Percentiles rank a stretch among this genome's conserved stretches.
Evolutionary conservation across 2,797 vertebrate species (phyloP).

Genomic region (Erpetoichthys calabaricus): DNA sequence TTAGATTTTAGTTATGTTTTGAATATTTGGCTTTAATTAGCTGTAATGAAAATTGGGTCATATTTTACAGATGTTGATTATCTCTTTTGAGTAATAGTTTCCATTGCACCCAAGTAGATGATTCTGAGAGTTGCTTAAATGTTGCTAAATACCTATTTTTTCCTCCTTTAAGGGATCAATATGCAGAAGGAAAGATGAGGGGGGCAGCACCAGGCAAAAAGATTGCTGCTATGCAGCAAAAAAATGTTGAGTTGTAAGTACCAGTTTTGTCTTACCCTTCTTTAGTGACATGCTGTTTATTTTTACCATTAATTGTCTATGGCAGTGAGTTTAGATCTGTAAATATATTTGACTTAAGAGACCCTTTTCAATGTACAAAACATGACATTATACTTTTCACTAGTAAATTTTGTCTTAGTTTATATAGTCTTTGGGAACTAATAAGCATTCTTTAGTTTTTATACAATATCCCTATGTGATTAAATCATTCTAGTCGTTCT

Average conservation of each 20-base stretch:
- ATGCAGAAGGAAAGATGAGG: constrained; percentile 96
- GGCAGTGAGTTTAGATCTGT: too few relatives aligned
- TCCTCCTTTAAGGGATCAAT: constrained; percentile 65
- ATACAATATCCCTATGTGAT: too few relatives aligned
- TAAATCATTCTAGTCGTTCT: too few relatives aligned
- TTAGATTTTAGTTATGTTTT: background rate
- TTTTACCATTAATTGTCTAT: too few relatives aligned
- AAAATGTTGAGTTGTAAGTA: constrained; percentile 86
- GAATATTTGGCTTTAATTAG: background rate
- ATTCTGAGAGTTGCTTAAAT: background rate
- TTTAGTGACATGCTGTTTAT: background rate
- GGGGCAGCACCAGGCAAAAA: constrained; percentile 90
- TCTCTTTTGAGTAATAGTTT: too few relatives aligned
- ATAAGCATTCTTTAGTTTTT: too few relatives aligned
- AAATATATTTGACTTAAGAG: too few relatives aligned
- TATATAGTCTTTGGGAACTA: too few relatives aligned
- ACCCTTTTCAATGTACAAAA: too few relatives aligned
- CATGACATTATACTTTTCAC: too few relatives aligned
- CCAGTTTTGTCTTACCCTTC: constrained; percentile 8
- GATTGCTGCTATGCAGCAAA: constrained; percentile 85
- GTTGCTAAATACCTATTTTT: background rate
- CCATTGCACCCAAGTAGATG: too few relatives aligned
- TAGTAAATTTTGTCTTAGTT: too few relatives aligned
- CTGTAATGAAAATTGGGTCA: background rate
- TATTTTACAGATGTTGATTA: background rate